Evolutionary conservation across 1,140 invertebrate genomes (phyloP).

Genomic region (Drosophila parabipectinata): DNA sequence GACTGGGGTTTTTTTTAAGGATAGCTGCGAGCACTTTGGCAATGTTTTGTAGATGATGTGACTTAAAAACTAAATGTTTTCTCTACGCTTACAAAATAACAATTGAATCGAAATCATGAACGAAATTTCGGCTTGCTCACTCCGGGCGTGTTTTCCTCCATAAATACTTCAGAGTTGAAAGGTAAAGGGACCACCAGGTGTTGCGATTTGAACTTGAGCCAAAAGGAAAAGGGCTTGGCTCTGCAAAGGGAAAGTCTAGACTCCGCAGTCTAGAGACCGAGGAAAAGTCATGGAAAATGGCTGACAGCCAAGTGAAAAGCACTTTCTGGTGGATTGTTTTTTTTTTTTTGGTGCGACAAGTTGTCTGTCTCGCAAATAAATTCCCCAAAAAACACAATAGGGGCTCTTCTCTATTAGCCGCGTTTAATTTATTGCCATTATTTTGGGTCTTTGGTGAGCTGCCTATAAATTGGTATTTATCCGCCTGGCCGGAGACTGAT

Average conservation of each 20-base stretch:
- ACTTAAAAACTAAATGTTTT: constrained; percentile 42
- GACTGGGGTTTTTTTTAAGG: constrained; percentile 20
- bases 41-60: constrained; percentile 44
- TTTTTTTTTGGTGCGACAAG: constrained; percentile 45
- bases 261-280: not conserved
- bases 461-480: constrained; percentile 65
- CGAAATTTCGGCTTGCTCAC: not conserved
- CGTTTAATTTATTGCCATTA: constrained; percentile 60
- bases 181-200: not conserved
- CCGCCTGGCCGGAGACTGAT: constrained; percentile 20
- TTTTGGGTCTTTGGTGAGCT: constrained; percentile 49
- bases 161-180: not conserved
- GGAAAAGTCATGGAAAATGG: constrained; percentile 31
- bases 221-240: constrained; percentile 24
- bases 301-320: constrained; percentile 42
- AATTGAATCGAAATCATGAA: not conserved
- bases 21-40: constrained; percentile 36
- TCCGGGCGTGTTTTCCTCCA: not conserved
- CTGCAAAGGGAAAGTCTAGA: constrained; percentile 4
- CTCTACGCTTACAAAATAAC: constrained; percentile 23
- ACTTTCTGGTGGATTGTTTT: constrained; percentile 22
- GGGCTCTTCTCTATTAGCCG: constrained; percentile 14
- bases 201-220: not conserved
- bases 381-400: constrained; percentile 37
- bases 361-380: constrained; percentile 23